Conservation (phyloP, 1,140 invertebrate species). For the Pseudomyrmex sp. region DNA sequence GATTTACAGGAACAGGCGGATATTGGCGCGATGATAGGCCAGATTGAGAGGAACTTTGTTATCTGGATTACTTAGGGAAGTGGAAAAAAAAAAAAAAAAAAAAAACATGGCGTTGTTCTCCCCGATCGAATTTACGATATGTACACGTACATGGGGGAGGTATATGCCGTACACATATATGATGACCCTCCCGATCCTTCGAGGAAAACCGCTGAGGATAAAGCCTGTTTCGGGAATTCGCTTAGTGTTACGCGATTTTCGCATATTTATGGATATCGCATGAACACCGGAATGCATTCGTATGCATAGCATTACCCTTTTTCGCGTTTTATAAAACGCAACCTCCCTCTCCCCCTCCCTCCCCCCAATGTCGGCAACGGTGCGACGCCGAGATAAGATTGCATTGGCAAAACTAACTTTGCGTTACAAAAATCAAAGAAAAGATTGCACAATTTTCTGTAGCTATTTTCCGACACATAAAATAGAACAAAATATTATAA, state of each 20-base stretch:
- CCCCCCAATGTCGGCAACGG: neutral
- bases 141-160: conserved; percentile 2
- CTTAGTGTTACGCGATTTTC: conserved; percentile 3
- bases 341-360: too few species aligned
- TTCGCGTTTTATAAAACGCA: neutral
- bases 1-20: conserved; percentile 54
- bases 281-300: neutral
- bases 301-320: neutral
- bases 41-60: conserved; percentile 78
- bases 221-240: neutral
- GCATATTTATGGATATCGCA: conserved; percentile 17
- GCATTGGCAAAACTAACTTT: conserved; percentile 4
- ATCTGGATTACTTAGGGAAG: conserved; percentile 69
- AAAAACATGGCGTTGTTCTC: conserved; percentile 62
- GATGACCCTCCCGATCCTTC: conserved; percentile 4
- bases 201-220: conserved; percentile 8
- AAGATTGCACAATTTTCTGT: neutral
- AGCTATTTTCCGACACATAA: too few species aligned
- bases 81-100: conserved; percentile 67
- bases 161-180: neutral
- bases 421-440: neutral
- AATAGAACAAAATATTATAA: too few species aligned
- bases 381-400: neutral
- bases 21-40: conserved; percentile 74
- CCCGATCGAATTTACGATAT: conserved; percentile 58